Conservation (phyloP, 2,797 vertebrate genomes). For the Peromyscus attwateri region DNA sequence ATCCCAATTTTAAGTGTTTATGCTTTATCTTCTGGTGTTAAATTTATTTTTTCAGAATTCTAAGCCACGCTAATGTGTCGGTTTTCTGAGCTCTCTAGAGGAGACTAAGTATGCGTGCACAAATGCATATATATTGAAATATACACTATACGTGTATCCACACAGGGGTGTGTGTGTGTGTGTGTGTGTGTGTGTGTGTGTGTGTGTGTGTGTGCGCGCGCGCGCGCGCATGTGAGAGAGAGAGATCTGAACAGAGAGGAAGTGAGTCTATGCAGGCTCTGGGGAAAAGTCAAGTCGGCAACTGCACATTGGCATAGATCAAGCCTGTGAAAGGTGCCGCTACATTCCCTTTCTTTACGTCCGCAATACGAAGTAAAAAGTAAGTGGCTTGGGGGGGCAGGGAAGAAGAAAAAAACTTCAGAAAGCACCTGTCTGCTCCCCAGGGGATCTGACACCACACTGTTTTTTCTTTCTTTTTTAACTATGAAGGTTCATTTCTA, state of each 20-base stretch:
- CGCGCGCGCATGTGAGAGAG: no score
- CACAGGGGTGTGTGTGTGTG: background rate
- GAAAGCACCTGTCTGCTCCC: background rate
- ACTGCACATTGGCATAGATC: background rate
- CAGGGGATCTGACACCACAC: background rate
- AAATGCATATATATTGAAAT: background rate
- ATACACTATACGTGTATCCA: background rate
- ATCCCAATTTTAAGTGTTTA: constrained; percentile 21
- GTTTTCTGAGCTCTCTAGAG: constrained; percentile 14
- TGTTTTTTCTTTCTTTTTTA: no score
- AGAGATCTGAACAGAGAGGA: background rate
- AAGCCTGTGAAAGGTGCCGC: background rate
- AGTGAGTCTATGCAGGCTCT: background rate
- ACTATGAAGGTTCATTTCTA: background rate
- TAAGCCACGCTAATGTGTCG: background rate
- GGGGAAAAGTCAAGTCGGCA: background rate
- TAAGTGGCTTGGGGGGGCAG: background rate
- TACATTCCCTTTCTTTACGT: background rate
- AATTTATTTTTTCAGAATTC: constrained; percentile 50
- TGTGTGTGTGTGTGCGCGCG: no score
- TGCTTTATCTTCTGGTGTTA: background rate
- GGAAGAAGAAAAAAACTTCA: background rate
- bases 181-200: background rate
- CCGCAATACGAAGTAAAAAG: constrained; percentile 27
- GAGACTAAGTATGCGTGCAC: background rate